A percentile compares a stretch with the other conserved stretches of the same genome.
Conservation (phyloP, 2,888 invertebrate species). For the Drosophila borealis region DNA sequence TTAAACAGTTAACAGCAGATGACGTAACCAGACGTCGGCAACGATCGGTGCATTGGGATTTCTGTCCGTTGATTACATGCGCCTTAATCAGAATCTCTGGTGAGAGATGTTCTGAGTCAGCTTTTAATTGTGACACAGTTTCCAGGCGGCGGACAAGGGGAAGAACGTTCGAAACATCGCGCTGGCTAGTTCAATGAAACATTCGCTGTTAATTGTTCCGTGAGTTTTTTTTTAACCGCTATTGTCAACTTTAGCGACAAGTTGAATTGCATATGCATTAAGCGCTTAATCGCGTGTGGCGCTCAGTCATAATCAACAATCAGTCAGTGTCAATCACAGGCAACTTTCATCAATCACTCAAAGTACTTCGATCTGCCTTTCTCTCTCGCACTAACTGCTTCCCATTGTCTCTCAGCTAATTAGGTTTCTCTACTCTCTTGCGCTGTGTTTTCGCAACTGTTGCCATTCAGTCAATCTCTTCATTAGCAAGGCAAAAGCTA, state of each 20-base stretch:
- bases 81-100: conserved; percentile 38
- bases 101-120: conserved; percentile 24
- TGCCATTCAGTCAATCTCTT: not conserved
- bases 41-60: conserved; percentile 22
- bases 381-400: not conserved
- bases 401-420: not conserved
- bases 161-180: not conserved
- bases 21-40: conserved; percentile 37
- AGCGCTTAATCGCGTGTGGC: not conserved
- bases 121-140: not conserved
- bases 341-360: not conserved
- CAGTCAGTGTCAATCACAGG: not conserved
- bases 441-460: not conserved
- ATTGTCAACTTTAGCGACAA: conserved; percentile 17
- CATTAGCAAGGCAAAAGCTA: conserved; percentile 23
- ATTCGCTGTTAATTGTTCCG: too few relatives aligned
- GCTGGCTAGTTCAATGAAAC: too few relatives aligned
- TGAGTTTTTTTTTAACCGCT: too few relatives aligned
- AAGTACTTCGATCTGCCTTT: not conserved
- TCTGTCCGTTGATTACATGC: conserved; percentile 32
- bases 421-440: not conserved
- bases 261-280: not conserved
- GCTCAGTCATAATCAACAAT: too few relatives aligned
- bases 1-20: conserved; percentile 31
- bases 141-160: conserved; percentile 9